Conservation (phyloP, 2,797 vertebrate genomes). For the Silurus lanzhouensis region DNA sequence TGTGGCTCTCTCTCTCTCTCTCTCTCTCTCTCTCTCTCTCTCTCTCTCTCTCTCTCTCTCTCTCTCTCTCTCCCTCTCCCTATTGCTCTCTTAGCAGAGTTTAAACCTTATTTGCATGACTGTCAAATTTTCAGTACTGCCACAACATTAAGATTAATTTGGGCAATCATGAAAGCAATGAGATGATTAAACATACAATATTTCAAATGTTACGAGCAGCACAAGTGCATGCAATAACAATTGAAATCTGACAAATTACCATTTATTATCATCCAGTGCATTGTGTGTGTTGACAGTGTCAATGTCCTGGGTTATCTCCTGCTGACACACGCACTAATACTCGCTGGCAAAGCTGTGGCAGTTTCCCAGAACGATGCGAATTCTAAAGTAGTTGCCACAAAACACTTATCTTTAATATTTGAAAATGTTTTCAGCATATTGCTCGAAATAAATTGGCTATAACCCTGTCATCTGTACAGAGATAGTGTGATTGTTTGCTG, state of each 20-base stretch:
- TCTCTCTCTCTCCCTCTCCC: background rate
- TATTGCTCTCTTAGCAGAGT: background rate
- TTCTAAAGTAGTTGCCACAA: background rate
- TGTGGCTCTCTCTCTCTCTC: slow-evolving; percentile 7
- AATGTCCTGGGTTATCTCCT: slow-evolving; percentile 8
- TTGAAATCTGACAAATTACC: slow-evolving; percentile 22
- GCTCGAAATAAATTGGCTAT: background rate
- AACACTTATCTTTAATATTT: slow-evolving; percentile 23
- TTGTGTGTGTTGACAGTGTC: slow-evolving; percentile 7
- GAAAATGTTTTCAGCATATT: slow-evolving; percentile 6
- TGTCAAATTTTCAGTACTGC: slow-evolving; percentile 17
- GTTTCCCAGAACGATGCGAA: background rate
- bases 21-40: background rate
- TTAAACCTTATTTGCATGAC: background rate
- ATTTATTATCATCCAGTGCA: background rate
- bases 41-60: background rate
- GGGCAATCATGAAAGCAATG: slow-evolving; percentile 3
- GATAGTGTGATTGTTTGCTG: background rate
- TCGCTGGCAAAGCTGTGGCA: background rate
- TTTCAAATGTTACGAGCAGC: background rate
- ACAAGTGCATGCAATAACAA: background rate
- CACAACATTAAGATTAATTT: slow-evolving; percentile 24
- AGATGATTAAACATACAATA: slow-evolving; percentile 18
- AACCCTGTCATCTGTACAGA: background rate
- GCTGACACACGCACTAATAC: background rate